Conservation (phyloP, 2,113 vertebrate genomes). For the Prionailurus viverrinus region DNA sequence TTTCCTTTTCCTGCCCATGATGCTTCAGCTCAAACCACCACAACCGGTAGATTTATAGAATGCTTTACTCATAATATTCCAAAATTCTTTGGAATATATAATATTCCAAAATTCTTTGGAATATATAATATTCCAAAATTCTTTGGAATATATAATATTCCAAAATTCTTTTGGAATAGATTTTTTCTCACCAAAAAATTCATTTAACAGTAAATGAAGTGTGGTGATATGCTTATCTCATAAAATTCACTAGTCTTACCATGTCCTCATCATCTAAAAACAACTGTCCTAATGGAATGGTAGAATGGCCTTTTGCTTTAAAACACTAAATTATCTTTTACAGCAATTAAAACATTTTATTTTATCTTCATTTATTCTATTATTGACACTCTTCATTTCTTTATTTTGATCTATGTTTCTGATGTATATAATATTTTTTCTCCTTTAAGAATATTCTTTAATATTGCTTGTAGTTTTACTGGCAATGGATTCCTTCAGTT, state of each 20-base stretch:
- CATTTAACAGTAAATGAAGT: not conserved
- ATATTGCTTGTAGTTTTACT: not conserved
- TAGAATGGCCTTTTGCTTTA: not conserved
- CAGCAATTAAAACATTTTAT: not conserved
- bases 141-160: not conserved
- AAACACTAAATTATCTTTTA: not conserved
- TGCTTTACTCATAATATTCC: not conserved
- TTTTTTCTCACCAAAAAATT: not conserved
- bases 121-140: not conserved
- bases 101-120: not conserved
- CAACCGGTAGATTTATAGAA: not conserved
- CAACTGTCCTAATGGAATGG: not conserved
- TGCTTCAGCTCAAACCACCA: not conserved
- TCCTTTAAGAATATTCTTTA: not conserved
- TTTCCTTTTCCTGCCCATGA: not conserved
- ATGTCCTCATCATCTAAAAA: not conserved
- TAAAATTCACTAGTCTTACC: slow-evolving; percentile 6
- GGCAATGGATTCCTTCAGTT: not conserved
- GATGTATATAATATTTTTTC: not conserved
- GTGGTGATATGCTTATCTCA: not conserved
- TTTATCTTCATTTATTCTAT: not conserved
- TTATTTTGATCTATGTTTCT: not conserved
- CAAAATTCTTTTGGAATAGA: not conserved
- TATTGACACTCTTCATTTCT: not conserved
- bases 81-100: not conserved